Percentiles rank a stretch among this genome's conserved stretches.
Conservation (phyloP, 2,888 invertebrate genomes). For the Crematogaster levior region DNA sequence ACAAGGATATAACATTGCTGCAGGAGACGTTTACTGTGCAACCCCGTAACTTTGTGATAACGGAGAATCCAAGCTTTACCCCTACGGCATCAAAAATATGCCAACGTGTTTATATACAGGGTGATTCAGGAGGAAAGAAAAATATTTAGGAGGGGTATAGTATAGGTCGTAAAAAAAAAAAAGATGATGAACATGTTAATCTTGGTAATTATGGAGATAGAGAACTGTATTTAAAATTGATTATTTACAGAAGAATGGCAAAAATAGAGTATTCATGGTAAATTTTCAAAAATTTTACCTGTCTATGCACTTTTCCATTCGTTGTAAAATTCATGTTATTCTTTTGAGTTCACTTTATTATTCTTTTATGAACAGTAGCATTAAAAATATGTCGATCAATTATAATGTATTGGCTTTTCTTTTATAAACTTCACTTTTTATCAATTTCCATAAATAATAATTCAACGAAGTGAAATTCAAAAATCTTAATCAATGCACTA, state of each 20-base stretch:
- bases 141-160: neutral
- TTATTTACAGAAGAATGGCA: neutral
- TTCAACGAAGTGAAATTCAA: neutral
- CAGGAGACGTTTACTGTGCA: slow-evolving; percentile 42
- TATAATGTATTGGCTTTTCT: too few species aligned
- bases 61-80: slow-evolving; percentile 39
- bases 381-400: neutral
- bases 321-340: neutral
- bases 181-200: neutral
- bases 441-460: neutral
- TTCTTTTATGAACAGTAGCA: neutral
- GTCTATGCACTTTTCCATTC: neutral
- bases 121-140: neutral
- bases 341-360: neutral
- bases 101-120: neutral
- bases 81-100: slow-evolving; percentile 48
- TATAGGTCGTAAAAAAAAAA: too few species aligned
- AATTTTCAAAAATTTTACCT: neutral
- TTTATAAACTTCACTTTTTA: neutral
- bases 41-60: slow-evolving; percentile 53
- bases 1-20: slow-evolving; percentile 53
- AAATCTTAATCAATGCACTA: neutral
- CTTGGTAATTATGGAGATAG: neutral
- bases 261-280: neutral
- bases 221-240: neutral